Conservation (phyloP, 2,797 vertebrate genomes). For the Cyprinodon diabolis region DNA sequence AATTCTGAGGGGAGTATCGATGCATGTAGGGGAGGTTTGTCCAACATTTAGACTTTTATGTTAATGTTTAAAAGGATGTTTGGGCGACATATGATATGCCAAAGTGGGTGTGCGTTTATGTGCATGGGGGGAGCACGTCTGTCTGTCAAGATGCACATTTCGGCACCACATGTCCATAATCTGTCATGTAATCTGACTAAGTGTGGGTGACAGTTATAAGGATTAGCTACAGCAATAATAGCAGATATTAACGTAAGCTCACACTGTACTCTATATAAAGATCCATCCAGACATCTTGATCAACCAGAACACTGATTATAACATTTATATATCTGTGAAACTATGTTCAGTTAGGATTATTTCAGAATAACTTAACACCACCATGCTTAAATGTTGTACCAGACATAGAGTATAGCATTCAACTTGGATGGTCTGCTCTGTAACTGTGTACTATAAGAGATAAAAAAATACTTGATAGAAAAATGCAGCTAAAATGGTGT, state of each 20-base stretch:
- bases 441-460: neutral
- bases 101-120: neutral
- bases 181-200: slow-evolving; percentile 84
- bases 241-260: slow-evolving; percentile 84
- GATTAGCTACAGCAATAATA: slow-evolving; percentile 85
- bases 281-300: slow-evolving; percentile 55
- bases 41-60: slow-evolving; percentile 7
- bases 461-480: neutral
- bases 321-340: slow-evolving; percentile 24
- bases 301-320: slow-evolving; percentile 34
- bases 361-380: neutral
- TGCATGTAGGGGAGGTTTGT: slow-evolving; percentile 13
- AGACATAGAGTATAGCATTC: neutral
- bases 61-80: neutral
- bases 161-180: slow-evolving; percentile 78
- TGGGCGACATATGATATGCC: slow-evolving; percentile 28
- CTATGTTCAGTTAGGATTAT: neutral
- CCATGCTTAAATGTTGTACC: neutral
- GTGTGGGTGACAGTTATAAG: slow-evolving; percentile 84
- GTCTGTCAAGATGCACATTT: slow-evolving; percentile 67
- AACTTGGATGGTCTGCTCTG: neutral
- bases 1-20: slow-evolving; percentile 3
- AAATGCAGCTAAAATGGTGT: neutral
- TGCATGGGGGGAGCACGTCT: neutral
- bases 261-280: slow-evolving; percentile 72